These are phyloP conservation scores for Leptinotarsa tumamoca DNA, from an alignment of 2,888 invertebrate genomes.

Conservation along the genomic window DNA sequence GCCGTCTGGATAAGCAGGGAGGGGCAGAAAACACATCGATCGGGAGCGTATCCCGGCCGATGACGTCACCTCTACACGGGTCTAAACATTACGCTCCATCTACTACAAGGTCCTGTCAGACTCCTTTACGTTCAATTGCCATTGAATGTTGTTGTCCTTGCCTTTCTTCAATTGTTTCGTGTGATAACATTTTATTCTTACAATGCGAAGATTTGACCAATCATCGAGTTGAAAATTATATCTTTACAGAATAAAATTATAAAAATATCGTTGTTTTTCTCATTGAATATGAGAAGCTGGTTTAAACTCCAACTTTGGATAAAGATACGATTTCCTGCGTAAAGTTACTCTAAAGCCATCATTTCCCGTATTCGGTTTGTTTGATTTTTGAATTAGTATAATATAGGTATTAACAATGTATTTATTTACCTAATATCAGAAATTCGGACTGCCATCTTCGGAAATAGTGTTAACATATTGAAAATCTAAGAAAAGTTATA, in stretches of 20 bases:
- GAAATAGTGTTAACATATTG: too few relatives aligned
- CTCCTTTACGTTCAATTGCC: slow-evolving; percentile 43
- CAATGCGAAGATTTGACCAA: not conserved
- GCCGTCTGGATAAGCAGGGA: slow-evolving; percentile 53
- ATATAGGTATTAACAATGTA: too few relatives aligned
- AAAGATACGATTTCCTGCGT: too few relatives aligned
- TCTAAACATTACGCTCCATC: slow-evolving; percentile 59
- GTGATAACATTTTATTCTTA: not conserved
- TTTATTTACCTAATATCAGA: too few relatives aligned
- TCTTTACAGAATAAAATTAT: too few relatives aligned
- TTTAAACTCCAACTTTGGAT: too few relatives aligned
- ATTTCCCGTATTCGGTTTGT: too few relatives aligned
- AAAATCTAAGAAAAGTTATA: too few relatives aligned
- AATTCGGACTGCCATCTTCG: too few relatives aligned
- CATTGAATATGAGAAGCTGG: not conserved
- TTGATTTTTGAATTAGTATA: too few relatives aligned
- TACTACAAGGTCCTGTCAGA: slow-evolving; percentile 52
- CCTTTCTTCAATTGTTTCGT: not conserved
- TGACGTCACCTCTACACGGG: slow-evolving; percentile 58
- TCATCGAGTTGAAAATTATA: not conserved
- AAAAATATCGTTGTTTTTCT: not conserved
- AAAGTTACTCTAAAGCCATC: too few relatives aligned
- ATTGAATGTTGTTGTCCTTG: slow-evolving; percentile 36
- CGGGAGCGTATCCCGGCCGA: slow-evolving; percentile 55
- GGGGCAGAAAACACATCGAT: slow-evolving; percentile 55